Evolutionary conservation across 1,140 invertebrate species (phyloP), one percentile per base, ranked within the genome.

Genomic region (Drosophila kurseongensis): DNA sequence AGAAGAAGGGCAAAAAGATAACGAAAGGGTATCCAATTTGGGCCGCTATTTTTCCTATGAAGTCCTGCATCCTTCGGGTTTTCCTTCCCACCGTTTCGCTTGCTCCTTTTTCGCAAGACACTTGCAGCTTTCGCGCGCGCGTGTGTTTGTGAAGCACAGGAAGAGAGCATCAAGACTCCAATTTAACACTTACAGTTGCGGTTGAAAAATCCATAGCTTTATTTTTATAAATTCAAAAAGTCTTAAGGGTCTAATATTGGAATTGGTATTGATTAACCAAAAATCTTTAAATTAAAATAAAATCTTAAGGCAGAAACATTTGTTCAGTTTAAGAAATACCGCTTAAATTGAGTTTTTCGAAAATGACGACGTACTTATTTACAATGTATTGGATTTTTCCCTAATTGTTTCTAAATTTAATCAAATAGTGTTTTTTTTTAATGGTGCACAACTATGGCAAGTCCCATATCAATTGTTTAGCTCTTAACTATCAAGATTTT

Each of bases 61-160:
- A 55, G 35, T 68, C 44, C 45, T 76, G 74, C 63, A 76, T 77
- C 56, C 55, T 76, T 58, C 38, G 48, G n/a, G 14, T n/a, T 29
- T 42, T n/a, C 35, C 50, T 61, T 13, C 18, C 27, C 42, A 44
- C 29, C 13, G 27, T 40, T 69, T 69, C 51, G 35, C 12, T 52
- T 12, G 18, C 52, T 71, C n/a, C 51, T 71, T 58, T 41, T 65
- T 36, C 35, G 29, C 48, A 35, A 57, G 68, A 47, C 68, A 74
- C 55, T 71, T 73, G 69, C 69, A 73, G 67, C 48, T 45, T 60
- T 45, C 27, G 35, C n/a, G 18, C 27, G 18, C 18, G 23, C 29
- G 47, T 14, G 42, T 68, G 35, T 45, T 48, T 38, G 50, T 23
- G 38, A 51, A 16, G 32, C 23, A 29, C 45, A 44, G 12, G 41